phyloP scores from a whole-genome alignment of 2,888 invertebrate species.

The Dynastes grantii region DNA sequence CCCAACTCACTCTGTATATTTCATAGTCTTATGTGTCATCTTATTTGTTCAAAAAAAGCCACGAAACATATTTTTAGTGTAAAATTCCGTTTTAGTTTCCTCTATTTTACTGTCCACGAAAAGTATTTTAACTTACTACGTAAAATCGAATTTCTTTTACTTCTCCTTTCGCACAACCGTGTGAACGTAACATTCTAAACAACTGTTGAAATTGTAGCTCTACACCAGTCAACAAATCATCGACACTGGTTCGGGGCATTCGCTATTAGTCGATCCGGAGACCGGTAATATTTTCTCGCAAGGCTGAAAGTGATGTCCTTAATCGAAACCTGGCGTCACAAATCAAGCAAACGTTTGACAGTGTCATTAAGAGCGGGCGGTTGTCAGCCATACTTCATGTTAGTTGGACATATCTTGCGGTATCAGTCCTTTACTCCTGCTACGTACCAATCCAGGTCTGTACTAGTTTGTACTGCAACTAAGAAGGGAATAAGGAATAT shows the following conservation, averaged over 20 bases:
- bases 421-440: constrained; percentile 61
- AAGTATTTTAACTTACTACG: too few species aligned
- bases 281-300: constrained; percentile 68
- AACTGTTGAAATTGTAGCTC: constrained; percentile 48
- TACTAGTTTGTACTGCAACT: constrained; percentile 33
- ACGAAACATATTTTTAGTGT: too few species aligned
- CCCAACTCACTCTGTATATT: too few species aligned
- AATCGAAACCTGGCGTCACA: constrained; percentile 70
- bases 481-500: too few species aligned
- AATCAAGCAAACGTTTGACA: constrained; percentile 70
- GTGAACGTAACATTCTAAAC: constrained; percentile 37
- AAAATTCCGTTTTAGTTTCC: too few species aligned
- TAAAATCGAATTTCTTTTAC: not conserved
- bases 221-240: constrained; percentile 51
- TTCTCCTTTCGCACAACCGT: not conserved
- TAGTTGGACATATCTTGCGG: constrained; percentile 63
- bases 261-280: constrained; percentile 58
- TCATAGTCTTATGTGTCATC: too few species aligned
- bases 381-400: constrained; percentile 69
- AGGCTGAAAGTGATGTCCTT: constrained; percentile 70
- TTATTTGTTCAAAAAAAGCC: too few species aligned
- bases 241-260: constrained; percentile 47
- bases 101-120: too few species aligned
- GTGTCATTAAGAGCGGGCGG: constrained; percentile 70
- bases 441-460: constrained; percentile 57